Conservation (phyloP, 2,888 invertebrate species). For the Paralinhomoeus sp. region DNA sequence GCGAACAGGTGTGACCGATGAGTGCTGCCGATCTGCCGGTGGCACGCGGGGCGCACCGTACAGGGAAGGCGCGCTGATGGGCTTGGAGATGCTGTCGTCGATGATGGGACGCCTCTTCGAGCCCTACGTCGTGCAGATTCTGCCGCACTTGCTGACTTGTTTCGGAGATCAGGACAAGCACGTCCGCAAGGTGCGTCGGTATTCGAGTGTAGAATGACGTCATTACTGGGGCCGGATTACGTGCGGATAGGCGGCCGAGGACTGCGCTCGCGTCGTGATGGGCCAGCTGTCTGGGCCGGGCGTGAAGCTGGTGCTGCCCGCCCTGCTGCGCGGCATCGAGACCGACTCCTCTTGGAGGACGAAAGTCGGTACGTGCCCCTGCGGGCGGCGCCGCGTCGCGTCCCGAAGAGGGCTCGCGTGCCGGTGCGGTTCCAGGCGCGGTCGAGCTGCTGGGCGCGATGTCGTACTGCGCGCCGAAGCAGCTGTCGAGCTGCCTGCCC, state of each 20-base stretch:
- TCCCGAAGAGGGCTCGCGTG: too few relatives aligned
- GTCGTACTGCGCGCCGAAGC: constrained; percentile 97
- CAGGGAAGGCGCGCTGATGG: constrained; percentile 58
- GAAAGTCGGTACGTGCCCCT: constrained; percentile 43
- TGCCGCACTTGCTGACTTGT: constrained; percentile 75
- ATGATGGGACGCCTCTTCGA: constrained; percentile 88
- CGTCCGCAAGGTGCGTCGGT: constrained; percentile 44
- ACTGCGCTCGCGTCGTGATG: constrained; percentile 73
- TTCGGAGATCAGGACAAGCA: constrained; percentile 83
- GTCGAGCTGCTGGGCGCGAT: constrained; percentile 86
- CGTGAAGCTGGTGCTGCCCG: constrained; percentile 82
- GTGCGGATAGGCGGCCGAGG: constrained; percentile 52
- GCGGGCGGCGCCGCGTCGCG: too few relatives aligned
- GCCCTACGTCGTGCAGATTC: constrained; percentile 88
- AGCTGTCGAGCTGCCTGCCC: constrained; percentile 85
- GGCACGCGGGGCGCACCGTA: not conserved
- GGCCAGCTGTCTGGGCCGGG: constrained; percentile 84
- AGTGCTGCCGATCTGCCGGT: not conserved
- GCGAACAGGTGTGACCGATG: constrained; percentile 35
- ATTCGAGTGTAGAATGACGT: not conserved
- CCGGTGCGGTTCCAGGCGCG: constrained; percentile 40
- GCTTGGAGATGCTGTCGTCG: constrained; percentile 65
- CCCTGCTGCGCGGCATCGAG: constrained; percentile 66
- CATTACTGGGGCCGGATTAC: too few relatives aligned
- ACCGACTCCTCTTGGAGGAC: constrained; percentile 90